These are phyloP conservation scores for Brachionus asplanchnoidis DNA, from an alignment of 1,140 invertebrate species.

Conservation along the genomic window DNA sequence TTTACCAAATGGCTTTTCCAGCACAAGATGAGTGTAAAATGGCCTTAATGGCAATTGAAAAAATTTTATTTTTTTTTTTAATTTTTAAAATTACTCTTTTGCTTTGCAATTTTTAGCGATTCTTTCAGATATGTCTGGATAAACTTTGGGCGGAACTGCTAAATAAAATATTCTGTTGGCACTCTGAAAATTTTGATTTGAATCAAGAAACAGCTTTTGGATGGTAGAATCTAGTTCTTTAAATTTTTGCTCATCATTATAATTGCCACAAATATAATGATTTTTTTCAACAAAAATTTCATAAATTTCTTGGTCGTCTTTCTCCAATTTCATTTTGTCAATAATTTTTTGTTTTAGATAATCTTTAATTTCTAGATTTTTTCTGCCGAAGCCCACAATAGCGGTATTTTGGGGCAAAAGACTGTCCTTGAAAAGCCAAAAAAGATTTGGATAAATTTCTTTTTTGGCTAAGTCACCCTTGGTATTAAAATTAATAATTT, in stretches of 20 bases:
- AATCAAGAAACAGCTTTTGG: slow-evolving; percentile 59
- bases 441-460: slow-evolving; percentile 97
- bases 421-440: slow-evolving; percentile 86
- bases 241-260: slow-evolving; percentile 75
- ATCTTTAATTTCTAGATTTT: slow-evolving; percentile 69
- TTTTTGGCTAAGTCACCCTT: slow-evolving; percentile 91
- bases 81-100: slow-evolving; percentile 61
- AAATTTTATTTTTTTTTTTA: neutral
- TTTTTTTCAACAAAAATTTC: slow-evolving; percentile 59
- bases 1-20: slow-evolving; percentile 96
- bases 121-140: slow-evolving; percentile 77
- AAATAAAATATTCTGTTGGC: slow-evolving; percentile 90
- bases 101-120: slow-evolving; percentile 80
- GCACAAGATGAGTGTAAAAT: slow-evolving; percentile 83
- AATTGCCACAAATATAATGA: slow-evolving; percentile 75
- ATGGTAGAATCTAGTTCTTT: slow-evolving; percentile 69
- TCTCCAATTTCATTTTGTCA: slow-evolving; percentile 73
- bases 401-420: slow-evolving; percentile 80
- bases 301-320: slow-evolving; percentile 30
- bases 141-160: slow-evolving; percentile 90
- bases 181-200: slow-evolving; percentile 51
- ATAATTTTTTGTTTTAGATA: slow-evolving; percentile 60
- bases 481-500: neutral
- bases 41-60: slow-evolving; percentile 68
- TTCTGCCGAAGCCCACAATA: slow-evolving; percentile 89